Percentiles rank a stretch among this genome's conserved stretches.
phyloP scores from a whole-genome alignment of 2,797 vertebrate genomes.

The Coccyzus lansbergi region DNA sequence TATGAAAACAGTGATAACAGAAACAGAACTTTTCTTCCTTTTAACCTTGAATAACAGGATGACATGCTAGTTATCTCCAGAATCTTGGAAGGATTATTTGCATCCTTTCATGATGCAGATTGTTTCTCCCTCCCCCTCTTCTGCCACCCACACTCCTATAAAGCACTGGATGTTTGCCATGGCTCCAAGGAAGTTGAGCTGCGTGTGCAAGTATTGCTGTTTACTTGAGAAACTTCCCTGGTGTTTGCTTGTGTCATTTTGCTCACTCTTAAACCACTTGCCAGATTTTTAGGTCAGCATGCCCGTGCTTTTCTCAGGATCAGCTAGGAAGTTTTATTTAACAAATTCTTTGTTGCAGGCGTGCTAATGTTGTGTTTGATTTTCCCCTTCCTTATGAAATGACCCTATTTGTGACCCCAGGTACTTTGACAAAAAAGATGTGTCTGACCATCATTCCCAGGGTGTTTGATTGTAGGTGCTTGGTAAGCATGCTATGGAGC shows the following conservation, averaged over 20 bases:
- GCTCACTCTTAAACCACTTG: neutral
- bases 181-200: neutral
- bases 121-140: neutral
- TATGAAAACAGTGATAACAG: neutral
- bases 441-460: neutral
- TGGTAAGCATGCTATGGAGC: neutral
- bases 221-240: neutral
- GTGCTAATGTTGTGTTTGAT: neutral
- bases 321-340: neutral
- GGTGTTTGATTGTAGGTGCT: neutral
- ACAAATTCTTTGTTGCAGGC: neutral
- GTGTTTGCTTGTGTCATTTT: neutral
- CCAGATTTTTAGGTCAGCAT: neutral
- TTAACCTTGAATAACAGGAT: neutral
- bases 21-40: neutral
- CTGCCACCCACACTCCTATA: neutral
- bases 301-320: neutral
- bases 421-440: neutral
- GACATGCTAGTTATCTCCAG: neutral
- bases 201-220: neutral
- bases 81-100: slow-evolving; percentile 16
- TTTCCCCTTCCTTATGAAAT: neutral
- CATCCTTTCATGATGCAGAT: neutral
- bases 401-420: neutral
- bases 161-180: neutral